These are phyloP conservation scores for Phyllotreta cruciferae DNA, from an alignment of 2,888 invertebrate species.

Conservation along the genomic window DNA sequence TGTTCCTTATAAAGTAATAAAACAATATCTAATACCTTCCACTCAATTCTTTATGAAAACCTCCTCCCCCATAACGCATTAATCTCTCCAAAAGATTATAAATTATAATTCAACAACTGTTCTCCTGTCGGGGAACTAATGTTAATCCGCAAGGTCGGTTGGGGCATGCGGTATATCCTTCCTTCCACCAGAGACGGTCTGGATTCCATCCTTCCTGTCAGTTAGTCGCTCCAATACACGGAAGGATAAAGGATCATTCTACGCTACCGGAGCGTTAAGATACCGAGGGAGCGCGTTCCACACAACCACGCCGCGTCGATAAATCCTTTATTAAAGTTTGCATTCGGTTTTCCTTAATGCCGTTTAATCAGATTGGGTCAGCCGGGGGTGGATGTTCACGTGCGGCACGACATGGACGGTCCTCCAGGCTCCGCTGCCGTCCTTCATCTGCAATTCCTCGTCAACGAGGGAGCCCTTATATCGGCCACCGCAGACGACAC, in stretches of 20 bases:
- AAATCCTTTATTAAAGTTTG: neutral
- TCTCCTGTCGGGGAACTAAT: slow-evolving; percentile 10
- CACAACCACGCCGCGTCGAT: too few species aligned
- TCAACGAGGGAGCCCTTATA: slow-evolving; percentile 97
- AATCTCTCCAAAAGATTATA: slow-evolving; percentile 10
- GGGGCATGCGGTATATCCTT: slow-evolving; percentile 12
- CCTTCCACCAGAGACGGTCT: slow-evolving; percentile 11
- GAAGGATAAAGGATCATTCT: slow-evolving; percentile 7
- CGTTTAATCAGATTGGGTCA: slow-evolving; percentile 80
- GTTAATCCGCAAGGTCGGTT: slow-evolving; percentile 23
- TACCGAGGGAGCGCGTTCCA: too few species aligned
- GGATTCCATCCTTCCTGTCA: slow-evolving; percentile 15
- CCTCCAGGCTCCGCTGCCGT: slow-evolving; percentile 72
- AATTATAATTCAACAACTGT: slow-evolving; percentile 21
- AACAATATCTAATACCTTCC: neutral
- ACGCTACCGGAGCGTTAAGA: neutral
- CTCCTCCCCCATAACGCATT: neutral
- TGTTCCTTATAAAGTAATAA: neutral
- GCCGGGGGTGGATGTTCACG: slow-evolving; percentile 95
- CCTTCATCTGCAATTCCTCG: slow-evolving; percentile 89
- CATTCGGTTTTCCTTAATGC: slow-evolving; percentile 55
- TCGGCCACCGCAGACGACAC: slow-evolving; percentile 96
- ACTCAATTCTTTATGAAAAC: neutral
- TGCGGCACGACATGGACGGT: slow-evolving; percentile 77
- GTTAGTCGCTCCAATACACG: slow-evolving; percentile 10